Percentiles rank a stretch among this genome's conserved stretches.
These are phyloP conservation scores for Sipha maydis DNA, from an alignment of 2,888 invertebrate genomes.

Conservation along the genomic window DNA sequence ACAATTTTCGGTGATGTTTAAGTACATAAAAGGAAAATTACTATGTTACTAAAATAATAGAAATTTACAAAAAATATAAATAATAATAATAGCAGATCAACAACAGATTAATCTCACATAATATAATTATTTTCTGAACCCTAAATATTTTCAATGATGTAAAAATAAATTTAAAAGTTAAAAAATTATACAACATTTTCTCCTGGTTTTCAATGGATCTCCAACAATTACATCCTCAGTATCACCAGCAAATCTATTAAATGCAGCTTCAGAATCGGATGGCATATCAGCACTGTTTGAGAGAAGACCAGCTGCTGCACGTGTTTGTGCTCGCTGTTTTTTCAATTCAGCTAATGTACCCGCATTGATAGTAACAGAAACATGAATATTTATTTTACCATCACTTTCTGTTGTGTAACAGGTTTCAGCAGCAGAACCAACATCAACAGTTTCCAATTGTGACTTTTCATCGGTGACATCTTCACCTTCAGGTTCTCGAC, in stretches of 20 bases:
- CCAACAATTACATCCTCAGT: slow-evolving; percentile 65
- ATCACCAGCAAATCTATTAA: slow-evolving; percentile 64
- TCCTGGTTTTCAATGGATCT: slow-evolving; percentile 65
- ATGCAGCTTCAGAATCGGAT: slow-evolving; percentile 55
- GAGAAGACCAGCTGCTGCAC: slow-evolving; percentile 66
- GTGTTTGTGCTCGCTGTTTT: slow-evolving; percentile 87
- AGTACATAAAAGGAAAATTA: slow-evolving; percentile 36
- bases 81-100: neutral
- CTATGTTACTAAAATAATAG: neutral
- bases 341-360: slow-evolving; percentile 92
- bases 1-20: slow-evolving; percentile 55
- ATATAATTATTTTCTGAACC: neutral
- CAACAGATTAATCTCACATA: neutral
- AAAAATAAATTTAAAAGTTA: slow-evolving; percentile 7
- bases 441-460: slow-evolving; percentile 43
- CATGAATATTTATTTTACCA: slow-evolving; percentile 89
- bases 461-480: slow-evolving; percentile 35
- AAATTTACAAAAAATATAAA: neutral
- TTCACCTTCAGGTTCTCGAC: slow-evolving; percentile 63
- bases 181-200: slow-evolving; percentile 62
- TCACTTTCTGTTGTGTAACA: slow-evolving; percentile 73
- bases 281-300: slow-evolving; percentile 41
- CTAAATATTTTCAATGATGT: neutral
- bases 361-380: slow-evolving; percentile 82
- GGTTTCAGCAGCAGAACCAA: slow-evolving; percentile 65